Evolutionary conservation across 2,888 invertebrate species (phyloP).

Genomic region (Trachelus stipa): DNA sequence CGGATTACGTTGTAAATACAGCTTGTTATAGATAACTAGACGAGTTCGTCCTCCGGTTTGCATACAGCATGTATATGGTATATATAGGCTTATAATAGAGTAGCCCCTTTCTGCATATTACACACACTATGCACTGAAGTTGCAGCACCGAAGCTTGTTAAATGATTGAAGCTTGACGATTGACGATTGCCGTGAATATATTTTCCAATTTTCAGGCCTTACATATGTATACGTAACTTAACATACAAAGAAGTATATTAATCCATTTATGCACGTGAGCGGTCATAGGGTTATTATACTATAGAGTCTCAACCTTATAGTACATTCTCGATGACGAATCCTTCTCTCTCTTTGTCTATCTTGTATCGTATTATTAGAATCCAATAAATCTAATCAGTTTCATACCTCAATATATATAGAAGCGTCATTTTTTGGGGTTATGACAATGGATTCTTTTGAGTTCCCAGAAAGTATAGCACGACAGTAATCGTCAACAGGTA

Average conservation of each 20-base stretch:
- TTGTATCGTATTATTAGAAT: neutral
- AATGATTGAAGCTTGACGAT: neutral
- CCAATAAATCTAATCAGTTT: neutral
- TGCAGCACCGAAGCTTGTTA: neutral
- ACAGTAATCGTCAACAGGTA: neutral
- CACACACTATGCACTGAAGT: neutral
- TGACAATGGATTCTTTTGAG: neutral
- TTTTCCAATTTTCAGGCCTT: neutral
- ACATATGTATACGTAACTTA: neutral
- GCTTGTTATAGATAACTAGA: neutral
- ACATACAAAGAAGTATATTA: neutral
- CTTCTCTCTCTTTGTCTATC: neutral
- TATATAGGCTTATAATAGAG: neutral
- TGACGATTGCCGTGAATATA: neutral
- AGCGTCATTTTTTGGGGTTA: neutral
- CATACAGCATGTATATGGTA: neutral
- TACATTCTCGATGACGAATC: neutral
- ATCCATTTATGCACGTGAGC: neutral
- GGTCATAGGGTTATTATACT: neutral
- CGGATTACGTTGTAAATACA: constrained; percentile 1
- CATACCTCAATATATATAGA: neutral
- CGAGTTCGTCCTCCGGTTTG: neutral
- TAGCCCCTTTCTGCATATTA: neutral
- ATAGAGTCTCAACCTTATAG: neutral
- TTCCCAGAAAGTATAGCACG: neutral